Base-by-base conservation (phyloP, 2,797 vertebrate genomes). In the Coccyzus lansbergi region DNA sequence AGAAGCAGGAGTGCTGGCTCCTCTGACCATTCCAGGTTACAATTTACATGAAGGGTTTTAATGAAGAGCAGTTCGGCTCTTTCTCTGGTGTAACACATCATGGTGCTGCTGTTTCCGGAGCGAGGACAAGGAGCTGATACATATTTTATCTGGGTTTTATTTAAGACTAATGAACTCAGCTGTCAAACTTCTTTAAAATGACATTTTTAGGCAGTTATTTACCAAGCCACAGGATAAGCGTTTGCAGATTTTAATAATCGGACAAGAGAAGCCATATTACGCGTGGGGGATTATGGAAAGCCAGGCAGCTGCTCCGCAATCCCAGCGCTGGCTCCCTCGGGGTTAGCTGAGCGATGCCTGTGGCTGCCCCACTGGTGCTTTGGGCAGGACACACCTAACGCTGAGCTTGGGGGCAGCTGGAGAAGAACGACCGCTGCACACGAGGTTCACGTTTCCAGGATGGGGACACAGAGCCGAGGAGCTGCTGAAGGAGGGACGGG, bases 321-420 rank as follows among this genome's bases (percentile, higher is more conserved):
- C 44, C 46, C 46, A 46, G 46, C 46, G 46, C 46, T 46, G 46
- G 46, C 20, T 9, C 18, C 9, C 20, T 21, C 46, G 20, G 11
- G 44, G 33, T 31, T 26, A 24, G 67, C 70, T 20, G 9, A 13
- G 14, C 42, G 9, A 5, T 0, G 1, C 26, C 38, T 5, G 2
- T 4, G 28, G 40, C 77, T 4, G 2, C 52, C 31, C 7, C 20
- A 9, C 65, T 14, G 2, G 0, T 3, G 0, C 15, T 25, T 20
- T 28, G 79, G 31, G 65, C 20, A n/a, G 1, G 6, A 3, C 4
- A 7, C 7, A 2, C 7, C 1, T 2, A 52, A 55, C 1, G 1
- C 13, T 0, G 9, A 5, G 21, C 59, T 13, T 1, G 21, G 46
- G 69, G 6, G 56, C 55, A 12, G 4, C 21, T 15, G 49, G 44